phyloP scores from a whole-genome alignment of 2,797 vertebrate genomes.

The Petrocephalus schoutedeni region DNA sequence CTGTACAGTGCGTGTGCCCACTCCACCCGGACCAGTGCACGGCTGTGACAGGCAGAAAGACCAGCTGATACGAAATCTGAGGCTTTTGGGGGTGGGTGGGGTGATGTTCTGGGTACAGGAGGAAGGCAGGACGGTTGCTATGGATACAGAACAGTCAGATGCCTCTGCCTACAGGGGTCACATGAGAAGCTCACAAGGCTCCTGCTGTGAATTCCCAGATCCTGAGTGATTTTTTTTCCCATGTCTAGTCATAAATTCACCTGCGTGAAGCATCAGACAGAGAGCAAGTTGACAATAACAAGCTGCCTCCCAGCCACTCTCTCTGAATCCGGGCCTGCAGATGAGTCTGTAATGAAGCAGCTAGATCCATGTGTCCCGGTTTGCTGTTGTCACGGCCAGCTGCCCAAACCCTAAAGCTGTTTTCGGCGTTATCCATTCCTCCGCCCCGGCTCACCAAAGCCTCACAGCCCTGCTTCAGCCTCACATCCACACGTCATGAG shows the following conservation, averaged over 20 bases:
- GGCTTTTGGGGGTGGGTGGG: slow-evolving; percentile 48
- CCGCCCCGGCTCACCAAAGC: neutral
- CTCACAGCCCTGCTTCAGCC: neutral
- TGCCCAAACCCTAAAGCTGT: neutral
- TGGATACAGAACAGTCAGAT: slow-evolving; percentile 3
- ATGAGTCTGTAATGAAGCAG: neutral
- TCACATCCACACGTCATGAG: neutral
- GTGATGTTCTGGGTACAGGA: slow-evolving; percentile 39
- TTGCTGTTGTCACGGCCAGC: neutral
- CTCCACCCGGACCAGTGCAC: slow-evolving; percentile 29
- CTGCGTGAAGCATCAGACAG: neutral
- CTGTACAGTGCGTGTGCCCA: slow-evolving; percentile 20
- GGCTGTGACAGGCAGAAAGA: slow-evolving; percentile 46
- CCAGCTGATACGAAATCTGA: slow-evolving; percentile 58
- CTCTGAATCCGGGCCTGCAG: neutral
- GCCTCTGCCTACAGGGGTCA: neutral
- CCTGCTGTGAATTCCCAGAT: slow-evolving; percentile 1
- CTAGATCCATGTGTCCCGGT: neutral
- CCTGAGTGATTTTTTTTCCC: neutral
- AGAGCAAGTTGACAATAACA: neutral
- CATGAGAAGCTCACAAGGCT: neutral
- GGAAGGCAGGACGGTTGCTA: neutral
- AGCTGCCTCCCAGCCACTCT: neutral
- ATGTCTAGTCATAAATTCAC: slow-evolving; percentile 4
- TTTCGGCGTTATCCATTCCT: neutral